These are phyloP conservation scores for Teinopalpus imperialis DNA, from an alignment of 2,888 invertebrate species.

Conservation along the genomic window DNA sequence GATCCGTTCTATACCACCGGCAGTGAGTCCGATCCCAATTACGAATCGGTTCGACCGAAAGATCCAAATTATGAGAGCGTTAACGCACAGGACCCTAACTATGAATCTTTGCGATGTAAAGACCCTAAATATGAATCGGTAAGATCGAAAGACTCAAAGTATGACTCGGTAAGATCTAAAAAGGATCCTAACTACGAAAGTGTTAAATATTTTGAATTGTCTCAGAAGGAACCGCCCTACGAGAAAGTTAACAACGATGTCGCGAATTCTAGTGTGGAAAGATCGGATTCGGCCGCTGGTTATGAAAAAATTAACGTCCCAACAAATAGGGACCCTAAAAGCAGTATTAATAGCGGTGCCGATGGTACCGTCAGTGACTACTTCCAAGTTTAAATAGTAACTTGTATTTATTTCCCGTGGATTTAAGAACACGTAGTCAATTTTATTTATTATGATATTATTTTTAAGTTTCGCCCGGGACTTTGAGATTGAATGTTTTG, in stretches of 20 bases:
- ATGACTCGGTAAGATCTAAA: slow-evolving; percentile 80
- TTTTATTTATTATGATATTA: slow-evolving; percentile 20
- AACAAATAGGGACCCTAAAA: slow-evolving; percentile 53
- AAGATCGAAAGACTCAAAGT: slow-evolving; percentile 72
- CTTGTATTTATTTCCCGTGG: slow-evolving; percentile 26
- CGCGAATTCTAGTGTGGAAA: slow-evolving; percentile 45
- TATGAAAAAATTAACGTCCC: slow-evolving; percentile 70
- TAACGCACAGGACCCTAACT: slow-evolving; percentile 84
- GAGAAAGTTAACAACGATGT: slow-evolving; percentile 79
- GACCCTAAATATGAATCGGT: slow-evolving; percentile 90
- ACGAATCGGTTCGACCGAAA: slow-evolving; percentile 85
- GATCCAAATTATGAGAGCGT: slow-evolving; percentile 88
- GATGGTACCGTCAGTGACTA: slow-evolving; percentile 70
- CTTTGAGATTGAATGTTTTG: slow-evolving; percentile 63
- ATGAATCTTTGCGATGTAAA: slow-evolving; percentile 83
- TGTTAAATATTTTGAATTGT: slow-evolving; percentile 86
- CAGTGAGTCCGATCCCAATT: slow-evolving; percentile 88
- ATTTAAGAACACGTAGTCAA: slow-evolving; percentile 14
- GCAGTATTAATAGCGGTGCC: slow-evolving; percentile 68
- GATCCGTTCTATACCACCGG: slow-evolving; percentile 84
- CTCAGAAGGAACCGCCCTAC: slow-evolving; percentile 84
- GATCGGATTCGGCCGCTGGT: slow-evolving; percentile 68
- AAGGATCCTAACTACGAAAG: slow-evolving; percentile 92
- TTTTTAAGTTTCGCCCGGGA: slow-evolving; percentile 28
- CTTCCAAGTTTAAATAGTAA: slow-evolving; percentile 64